Percentiles rank a stretch among this genome's conserved stretches.
These are phyloP conservation scores for Hylia prasina DNA, from an alignment of 2,113 vertebrate species.

Conservation along the genomic window DNA sequence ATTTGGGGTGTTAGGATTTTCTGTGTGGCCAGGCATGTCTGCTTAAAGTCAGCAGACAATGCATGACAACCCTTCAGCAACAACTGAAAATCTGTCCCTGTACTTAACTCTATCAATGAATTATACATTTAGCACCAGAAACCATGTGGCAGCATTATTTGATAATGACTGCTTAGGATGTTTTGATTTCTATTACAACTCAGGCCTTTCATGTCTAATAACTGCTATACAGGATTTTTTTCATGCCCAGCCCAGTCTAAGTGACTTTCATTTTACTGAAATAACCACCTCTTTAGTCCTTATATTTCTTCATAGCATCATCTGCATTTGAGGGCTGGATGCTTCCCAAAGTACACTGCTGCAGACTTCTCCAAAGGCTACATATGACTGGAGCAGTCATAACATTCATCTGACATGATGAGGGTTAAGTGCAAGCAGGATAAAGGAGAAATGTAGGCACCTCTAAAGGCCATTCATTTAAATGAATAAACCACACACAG, in stretches of 20 bases:
- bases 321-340: neutral
- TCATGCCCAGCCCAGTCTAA: neutral
- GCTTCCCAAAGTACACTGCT: neutral
- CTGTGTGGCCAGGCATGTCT: neutral
- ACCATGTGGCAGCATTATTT: slow-evolving; percentile 12
- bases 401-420: neutral
- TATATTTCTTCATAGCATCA: neutral
- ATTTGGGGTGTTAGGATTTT: neutral
- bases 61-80: neutral
- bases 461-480: neutral
- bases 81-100: neutral
- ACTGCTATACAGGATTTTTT: slow-evolving; percentile 3
- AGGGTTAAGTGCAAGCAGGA: neutral
- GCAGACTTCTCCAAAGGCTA: neutral
- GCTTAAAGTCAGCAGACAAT: neutral
- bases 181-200: slow-evolving; percentile 8
- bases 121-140: neutral
- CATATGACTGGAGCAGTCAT: neutral
- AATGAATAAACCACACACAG: neutral
- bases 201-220: slow-evolving; percentile 19
- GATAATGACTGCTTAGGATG: slow-evolving; percentile 28
- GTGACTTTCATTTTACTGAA: slow-evolving; percentile 23
- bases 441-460: neutral
- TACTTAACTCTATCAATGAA: slow-evolving; percentile 4
- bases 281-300: slow-evolving; percentile 5